These are phyloP conservation scores for Pempheris klunzingeri DNA, from an alignment of 2,797 vertebrate species.

Conservation along the genomic window DNA sequence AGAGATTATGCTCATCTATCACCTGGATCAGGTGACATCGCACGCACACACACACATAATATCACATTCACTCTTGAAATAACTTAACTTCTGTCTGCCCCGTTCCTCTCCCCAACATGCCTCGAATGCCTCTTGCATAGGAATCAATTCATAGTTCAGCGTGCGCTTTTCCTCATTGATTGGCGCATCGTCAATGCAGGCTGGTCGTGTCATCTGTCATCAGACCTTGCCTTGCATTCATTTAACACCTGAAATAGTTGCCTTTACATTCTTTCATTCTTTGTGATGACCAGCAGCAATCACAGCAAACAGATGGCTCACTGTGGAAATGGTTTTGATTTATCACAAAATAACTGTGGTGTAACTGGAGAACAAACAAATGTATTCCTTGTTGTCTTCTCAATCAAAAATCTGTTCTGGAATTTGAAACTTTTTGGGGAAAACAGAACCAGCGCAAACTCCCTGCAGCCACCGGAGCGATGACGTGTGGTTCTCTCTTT, in stretches of 20 bases:
- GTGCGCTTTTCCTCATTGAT: background rate
- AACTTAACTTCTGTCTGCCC: slow-evolving; percentile 1
- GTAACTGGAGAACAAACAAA: background rate
- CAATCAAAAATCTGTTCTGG: background rate
- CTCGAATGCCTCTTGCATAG: background rate
- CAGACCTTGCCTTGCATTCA: background rate
- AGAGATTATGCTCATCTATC: slow-evolving; percentile 75
- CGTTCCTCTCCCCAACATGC: background rate
- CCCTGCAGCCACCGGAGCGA: background rate
- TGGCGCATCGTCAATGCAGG: background rate
- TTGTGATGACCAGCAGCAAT: slow-evolving; percentile 2
- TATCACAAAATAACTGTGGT: background rate
- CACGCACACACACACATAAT: slow-evolving; percentile 18
- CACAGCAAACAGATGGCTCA: background rate
- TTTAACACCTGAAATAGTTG: slow-evolving; percentile 1
- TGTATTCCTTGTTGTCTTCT: background rate
- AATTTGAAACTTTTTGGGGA: background rate
- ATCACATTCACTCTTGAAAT: slow-evolving; percentile 17
- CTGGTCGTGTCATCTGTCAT: background rate
- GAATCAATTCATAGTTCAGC: background rate
- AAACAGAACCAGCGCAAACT: slow-evolving; percentile 1
- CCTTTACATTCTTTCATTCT: slow-evolving; percentile 22
- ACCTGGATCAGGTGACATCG: slow-evolving; percentile 50
- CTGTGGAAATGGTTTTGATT: background rate
- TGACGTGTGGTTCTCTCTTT: too few relatives aligned